Evolutionary conservation across 2,113 vertebrate genomes (phyloP).

Genomic region (Dasyornis broadbenti): DNA sequence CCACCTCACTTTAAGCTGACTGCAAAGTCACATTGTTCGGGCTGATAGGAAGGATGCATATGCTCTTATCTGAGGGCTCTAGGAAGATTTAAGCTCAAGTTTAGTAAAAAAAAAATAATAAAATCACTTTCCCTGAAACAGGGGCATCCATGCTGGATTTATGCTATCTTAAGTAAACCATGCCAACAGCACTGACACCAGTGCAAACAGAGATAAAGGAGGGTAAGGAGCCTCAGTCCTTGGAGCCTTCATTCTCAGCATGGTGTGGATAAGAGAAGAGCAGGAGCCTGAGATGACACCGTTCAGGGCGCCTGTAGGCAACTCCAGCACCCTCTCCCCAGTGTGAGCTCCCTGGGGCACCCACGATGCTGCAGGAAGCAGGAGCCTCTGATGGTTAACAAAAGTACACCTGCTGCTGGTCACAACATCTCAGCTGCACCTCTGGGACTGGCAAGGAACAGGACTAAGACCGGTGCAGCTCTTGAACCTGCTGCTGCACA

Average conservation of each 20-base stretch:
- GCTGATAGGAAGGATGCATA: not conserved
- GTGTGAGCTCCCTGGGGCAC: not conserved
- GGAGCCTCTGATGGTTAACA: not conserved
- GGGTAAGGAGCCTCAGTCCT: not conserved
- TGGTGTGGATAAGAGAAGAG: not conserved
- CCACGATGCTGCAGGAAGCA: not conserved
- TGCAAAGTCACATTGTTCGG: not conserved
- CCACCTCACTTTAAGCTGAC: not conserved
- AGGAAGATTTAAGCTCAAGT: conserved; percentile 20
- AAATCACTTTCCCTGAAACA: not conserved
- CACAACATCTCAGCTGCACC: not conserved
- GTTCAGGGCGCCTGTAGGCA: fast-evolving
- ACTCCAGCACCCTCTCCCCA: not conserved
- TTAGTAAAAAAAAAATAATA: not conserved
- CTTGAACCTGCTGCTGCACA: not conserved
- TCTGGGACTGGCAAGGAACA: not conserved
- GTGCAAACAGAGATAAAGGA: not conserved
- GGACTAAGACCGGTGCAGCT: not conserved
- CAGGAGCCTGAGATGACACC: not conserved
- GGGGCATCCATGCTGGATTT: not conserved
- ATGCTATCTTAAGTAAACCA: conserved; percentile 13
- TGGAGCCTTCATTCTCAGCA: not conserved
- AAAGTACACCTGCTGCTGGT: not conserved
- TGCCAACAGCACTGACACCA: not conserved
- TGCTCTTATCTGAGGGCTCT: not conserved